Conservation (phyloP, 2,888 invertebrate genomes). For the Anarsia innoxiella region DNA sequence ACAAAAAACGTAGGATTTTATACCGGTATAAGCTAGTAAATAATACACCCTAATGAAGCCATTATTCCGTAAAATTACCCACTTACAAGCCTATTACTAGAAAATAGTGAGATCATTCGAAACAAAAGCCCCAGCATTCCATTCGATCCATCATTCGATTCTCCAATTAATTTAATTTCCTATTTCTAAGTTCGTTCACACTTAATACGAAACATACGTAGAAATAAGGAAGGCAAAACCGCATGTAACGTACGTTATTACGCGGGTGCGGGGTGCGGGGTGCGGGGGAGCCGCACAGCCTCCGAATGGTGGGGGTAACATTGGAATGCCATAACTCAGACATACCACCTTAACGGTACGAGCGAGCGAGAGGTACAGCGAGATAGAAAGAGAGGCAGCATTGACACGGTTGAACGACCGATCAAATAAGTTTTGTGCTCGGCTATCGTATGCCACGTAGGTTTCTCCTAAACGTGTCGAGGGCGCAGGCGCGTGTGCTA, state of each 20-base stretch:
- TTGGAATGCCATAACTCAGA: constrained; percentile 72
- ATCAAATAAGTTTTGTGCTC: constrained; percentile 73
- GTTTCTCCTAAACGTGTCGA: constrained; percentile 64
- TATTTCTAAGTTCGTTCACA: constrained; percentile 31
- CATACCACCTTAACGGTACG: constrained; percentile 72
- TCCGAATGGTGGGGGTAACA: constrained; percentile 64
- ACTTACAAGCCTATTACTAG: too few species aligned
- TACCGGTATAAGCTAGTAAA: too few species aligned
- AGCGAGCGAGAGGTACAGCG: constrained; percentile 43
- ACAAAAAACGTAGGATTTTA: too few species aligned
- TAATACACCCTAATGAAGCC: too few species aligned
- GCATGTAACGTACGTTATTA: constrained; percentile 49
- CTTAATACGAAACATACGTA: constrained; percentile 42
- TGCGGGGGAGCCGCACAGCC: constrained; percentile 40
- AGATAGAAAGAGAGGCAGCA: constrained; percentile 35
- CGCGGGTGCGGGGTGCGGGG: constrained; percentile 23
- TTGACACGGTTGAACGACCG: constrained; percentile 73
- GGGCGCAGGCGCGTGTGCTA: constrained; percentile 49
- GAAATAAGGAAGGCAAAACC: constrained; percentile 48
- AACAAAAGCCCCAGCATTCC: constrained; percentile 22
- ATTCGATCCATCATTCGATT: constrained; percentile 22
- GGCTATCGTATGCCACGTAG: constrained; percentile 63
- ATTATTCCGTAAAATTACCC: too few species aligned
- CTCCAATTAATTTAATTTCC: constrained; percentile 37
- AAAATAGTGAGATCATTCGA: too few species aligned